Evolutionary conservation across 2,888 invertebrate species (phyloP), one percentile per base, ranked within the genome.

Genomic region (Tetragnatha montana): DNA sequence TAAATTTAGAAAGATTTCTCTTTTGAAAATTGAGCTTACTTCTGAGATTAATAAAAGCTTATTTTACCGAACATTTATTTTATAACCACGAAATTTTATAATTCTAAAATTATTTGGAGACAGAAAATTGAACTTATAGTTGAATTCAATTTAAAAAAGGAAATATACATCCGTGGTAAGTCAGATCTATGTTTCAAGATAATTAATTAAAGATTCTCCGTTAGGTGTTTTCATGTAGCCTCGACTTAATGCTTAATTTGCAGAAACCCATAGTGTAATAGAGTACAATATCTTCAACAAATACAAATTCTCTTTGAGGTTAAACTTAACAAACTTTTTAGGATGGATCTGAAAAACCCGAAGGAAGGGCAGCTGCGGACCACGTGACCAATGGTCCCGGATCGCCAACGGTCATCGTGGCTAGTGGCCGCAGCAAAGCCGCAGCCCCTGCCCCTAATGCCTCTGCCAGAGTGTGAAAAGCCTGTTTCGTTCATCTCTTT

Each of bases 401-500:
- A 8, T 90, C 90, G 10, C 90, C 90, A 6, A 90, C 87, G 35
- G 87, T 90, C 17, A 84, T 90, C 76, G 87, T 90, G 60, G 22
- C 90, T 3, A 86, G 68, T 50, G 78, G 80, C 51, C 69, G 76
- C n/a, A 71, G 82, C 35, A 21, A 19, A 21, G n/a, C 21, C 22
- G 87, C 81, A 76, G 51, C 80, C 60, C 70, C n/a, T 71, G 60
- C 79, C 80, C 76, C 83, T n/a, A 87, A 82, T 47, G 47, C 89
- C 35, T 86, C 89, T 51, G 89, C 89, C 19, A 90, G 89, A 87
- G 89, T 90, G 35, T 90, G 87, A 90, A 79, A 19, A 51, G n/a
- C 81, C 76, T 51, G 81, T 17, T 76, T 85, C 21, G 76, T 80
- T 85, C 68, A 70, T 81, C 75, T 81, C 70, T 73, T 81, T 81